Base-by-base conservation (phyloP, 2,797 vertebrate genomes). In the Scyliorhinus canicula region DNA sequence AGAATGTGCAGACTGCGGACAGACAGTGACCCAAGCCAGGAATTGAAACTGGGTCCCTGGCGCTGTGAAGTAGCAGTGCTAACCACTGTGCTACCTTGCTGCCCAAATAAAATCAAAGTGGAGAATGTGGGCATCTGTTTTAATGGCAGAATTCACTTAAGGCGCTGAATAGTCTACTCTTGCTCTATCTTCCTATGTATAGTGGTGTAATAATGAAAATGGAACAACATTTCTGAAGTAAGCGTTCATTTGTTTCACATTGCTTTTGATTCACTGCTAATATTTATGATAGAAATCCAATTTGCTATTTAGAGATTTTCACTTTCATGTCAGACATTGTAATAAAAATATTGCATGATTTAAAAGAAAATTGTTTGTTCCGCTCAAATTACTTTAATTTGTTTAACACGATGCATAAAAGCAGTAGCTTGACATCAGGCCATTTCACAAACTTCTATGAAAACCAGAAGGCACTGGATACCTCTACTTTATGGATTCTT, bases 261-360 rank as follows among this genome's bases (percentile, higher is more conserved):
- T 65, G 40, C 21, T 26, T 91, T 40, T 91, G 88, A 91, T 91
- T 91, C 21, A 90, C 55, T 16, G 5, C 2, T 90, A n/a, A 60
- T 24, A 91, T 44, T 91, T 91, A 40, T 63, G 21, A 21, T 65
- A 26, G n/a, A 65, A 91, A 91, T 91, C 21, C 28, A 91, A 65
- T 40, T 82, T 90, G 86, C 55, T 88, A 90, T 91, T 91, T 91
- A 65, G 44, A 28, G 88, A 91, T 44, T 44, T 65, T 65, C 24
- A 91, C 11, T 44, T 91, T 26, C 24, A 65, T 91, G 19, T 91
- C 40, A 63, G 19, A 9, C 57, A 63, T 91, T 63, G 35, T 63
- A 9, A 63, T n/a, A 63, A 91, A 90, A 91, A 44, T 91, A 65
- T 91, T 91, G 19, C 19, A 16, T 52, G 44, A 74, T 74, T 6